A percentile compares a stretch with the other conserved stretches of the same genome.
Evolutionary conservation across 2,888 invertebrate species (phyloP).

Genomic region (Agrotis exclamationis): DNA sequence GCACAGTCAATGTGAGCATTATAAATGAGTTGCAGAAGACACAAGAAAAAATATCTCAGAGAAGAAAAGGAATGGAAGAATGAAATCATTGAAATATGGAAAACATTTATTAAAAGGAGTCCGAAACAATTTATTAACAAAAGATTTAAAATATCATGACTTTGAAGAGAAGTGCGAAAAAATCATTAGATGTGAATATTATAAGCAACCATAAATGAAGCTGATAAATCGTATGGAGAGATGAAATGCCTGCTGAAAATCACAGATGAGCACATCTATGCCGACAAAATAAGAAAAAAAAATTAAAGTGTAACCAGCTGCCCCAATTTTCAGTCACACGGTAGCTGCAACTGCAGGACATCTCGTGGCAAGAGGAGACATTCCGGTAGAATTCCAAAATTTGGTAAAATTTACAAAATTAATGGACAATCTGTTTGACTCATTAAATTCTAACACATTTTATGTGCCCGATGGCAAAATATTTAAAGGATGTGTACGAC

Average conservation of each 20-base stretch:
- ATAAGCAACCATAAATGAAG: slow-evolving; percentile 2
- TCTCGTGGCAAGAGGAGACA: slow-evolving; percentile 22
- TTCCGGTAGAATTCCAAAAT: slow-evolving; percentile 20
- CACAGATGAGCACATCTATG: slow-evolving; percentile 23
- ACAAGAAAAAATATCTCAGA: slow-evolving; percentile 12
- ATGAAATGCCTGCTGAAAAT: not conserved
- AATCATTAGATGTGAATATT: slow-evolving; percentile 30
- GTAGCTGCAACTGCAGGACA: slow-evolving; percentile 18
- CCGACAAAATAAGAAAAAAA: slow-evolving; percentile 25
- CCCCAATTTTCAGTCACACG: slow-evolving; percentile 18
- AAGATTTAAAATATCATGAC: slow-evolving; percentile 24
- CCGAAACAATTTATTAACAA: slow-evolving; percentile 23
- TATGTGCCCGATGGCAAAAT: slow-evolving; percentile 24
- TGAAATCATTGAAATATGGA: slow-evolving; percentile 2
- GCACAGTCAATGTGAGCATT: slow-evolving; percentile 1
- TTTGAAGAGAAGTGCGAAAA: slow-evolving; percentile 21
- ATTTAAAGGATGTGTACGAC: slow-evolving; percentile 7
- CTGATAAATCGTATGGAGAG: slow-evolving; percentile 25
- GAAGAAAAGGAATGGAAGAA: slow-evolving; percentile 17
- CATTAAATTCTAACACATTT: slow-evolving; percentile 15
- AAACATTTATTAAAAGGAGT: slow-evolving; percentile 24
- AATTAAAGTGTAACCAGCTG: slow-evolving; percentile 8
- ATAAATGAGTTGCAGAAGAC: slow-evolving; percentile 14
- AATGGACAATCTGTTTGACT: slow-evolving; percentile 38
- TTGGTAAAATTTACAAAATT: slow-evolving; percentile 1